phyloP scores from a whole-genome alignment of 2,113 vertebrate genomes.

The Lichenostomus cassidix region DNA sequence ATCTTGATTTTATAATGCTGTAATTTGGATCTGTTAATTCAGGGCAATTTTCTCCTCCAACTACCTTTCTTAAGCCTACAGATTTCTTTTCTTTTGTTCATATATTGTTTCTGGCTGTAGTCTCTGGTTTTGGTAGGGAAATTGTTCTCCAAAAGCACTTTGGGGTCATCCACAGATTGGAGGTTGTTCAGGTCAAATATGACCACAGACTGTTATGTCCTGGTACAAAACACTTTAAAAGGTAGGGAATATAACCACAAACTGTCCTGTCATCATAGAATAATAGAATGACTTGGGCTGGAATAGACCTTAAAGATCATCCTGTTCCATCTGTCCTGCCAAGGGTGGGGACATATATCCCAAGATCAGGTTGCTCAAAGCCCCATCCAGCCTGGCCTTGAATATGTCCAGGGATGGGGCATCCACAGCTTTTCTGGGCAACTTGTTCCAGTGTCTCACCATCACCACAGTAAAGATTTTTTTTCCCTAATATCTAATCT shows the following conservation, averaged over 20 bases:
- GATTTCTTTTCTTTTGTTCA: not conserved
- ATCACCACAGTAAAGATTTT: not conserved
- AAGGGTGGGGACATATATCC: rapidly evolving
- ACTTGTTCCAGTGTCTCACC: not conserved
- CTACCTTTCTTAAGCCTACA: not conserved
- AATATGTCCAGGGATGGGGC: rapidly evolving
- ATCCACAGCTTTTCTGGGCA: not conserved
- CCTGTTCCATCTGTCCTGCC: not conserved
- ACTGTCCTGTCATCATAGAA: not conserved
- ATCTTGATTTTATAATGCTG: not conserved
- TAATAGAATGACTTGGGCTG: rapidly evolving
- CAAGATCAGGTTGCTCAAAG: not conserved
- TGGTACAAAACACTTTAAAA: not conserved
- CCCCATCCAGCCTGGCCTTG: not conserved
- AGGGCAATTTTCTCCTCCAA: not conserved
- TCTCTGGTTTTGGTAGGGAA: not conserved
- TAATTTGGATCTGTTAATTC: not conserved
- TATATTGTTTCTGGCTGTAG: not conserved
- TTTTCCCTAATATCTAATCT: not conserved
- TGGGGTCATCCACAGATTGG: not conserved
- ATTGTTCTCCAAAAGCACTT: not conserved
- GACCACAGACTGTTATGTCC: not conserved
- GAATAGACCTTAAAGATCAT: not conserved
- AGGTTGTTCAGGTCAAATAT: not conserved
- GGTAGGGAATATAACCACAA: not conserved